These are phyloP conservation scores for Cosmia pyralina DNA, from an alignment of 2,888 invertebrate genomes.

Conservation along the genomic window DNA sequence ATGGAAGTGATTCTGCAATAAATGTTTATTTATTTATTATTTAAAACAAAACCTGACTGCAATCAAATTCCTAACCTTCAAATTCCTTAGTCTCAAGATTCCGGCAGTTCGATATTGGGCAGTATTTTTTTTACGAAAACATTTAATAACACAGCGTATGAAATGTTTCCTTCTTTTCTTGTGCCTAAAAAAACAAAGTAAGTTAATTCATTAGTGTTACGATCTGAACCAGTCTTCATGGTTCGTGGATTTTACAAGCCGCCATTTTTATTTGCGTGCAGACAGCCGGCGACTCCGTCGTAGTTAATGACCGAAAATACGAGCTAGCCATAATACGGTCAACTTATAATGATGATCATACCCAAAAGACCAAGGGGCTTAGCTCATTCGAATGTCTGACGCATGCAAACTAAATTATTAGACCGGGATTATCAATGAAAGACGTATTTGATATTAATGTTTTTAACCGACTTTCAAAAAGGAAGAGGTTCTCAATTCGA, in stretches of 20 bases:
- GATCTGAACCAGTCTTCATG: slow-evolving; percentile 43
- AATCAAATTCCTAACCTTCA: no score
- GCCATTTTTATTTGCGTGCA: slow-evolving; percentile 54
- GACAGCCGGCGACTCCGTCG: slow-evolving; percentile 24
- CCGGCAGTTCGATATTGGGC: background rate
- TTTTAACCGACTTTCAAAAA: no score
- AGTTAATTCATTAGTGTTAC: slow-evolving; percentile 35
- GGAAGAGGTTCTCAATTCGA: no score
- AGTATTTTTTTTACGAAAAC: background rate
- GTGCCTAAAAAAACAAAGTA: slow-evolving; percentile 8
- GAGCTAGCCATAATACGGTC: slow-evolving; percentile 37
- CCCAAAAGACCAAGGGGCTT: slow-evolving; percentile 6
- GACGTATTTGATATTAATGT: background rate
- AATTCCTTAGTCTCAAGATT: background rate
- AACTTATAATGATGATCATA: slow-evolving; percentile 45
- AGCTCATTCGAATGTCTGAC: slow-evolving; percentile 5
- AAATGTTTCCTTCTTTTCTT: background rate
- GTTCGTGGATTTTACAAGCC: slow-evolving; percentile 30
- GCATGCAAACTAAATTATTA: background rate
- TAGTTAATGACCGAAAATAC: slow-evolving; percentile 39
- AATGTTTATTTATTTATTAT: no score
- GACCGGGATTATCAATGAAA: background rate
- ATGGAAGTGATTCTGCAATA: no score
- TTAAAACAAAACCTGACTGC: no score
- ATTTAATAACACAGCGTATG: background rate